Conservation (phyloP, 2,797 vertebrate species). For the Oreochromis mossambicus region DNA sequence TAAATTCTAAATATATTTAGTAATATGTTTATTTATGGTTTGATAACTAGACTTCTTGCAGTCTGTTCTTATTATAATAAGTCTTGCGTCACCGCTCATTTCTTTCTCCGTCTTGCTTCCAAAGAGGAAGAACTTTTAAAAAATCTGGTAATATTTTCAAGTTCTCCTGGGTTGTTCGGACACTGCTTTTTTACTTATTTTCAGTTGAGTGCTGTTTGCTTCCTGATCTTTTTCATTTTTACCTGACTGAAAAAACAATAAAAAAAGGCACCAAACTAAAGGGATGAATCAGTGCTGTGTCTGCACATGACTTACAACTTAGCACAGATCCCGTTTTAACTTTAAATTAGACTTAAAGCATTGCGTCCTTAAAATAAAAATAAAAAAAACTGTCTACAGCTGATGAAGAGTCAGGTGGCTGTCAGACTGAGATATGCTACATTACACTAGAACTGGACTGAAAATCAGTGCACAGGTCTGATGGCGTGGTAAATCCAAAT, state of each 20-base stretch:
- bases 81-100: not conserved
- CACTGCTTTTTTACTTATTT: not conserved
- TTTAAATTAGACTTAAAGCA: no score
- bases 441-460: not conserved
- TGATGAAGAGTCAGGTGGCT: no score
- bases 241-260: not conserved
- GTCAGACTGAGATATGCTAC: no score
- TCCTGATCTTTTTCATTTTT: not conserved
- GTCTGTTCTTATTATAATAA: not conserved
- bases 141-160: not conserved
- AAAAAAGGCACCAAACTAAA: no score
- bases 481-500: no score
- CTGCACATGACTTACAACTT: no score
- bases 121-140: not conserved
- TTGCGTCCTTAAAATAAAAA: no score
- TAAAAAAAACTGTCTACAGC: no score
- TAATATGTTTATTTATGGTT: not conserved
- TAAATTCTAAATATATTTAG: not conserved
- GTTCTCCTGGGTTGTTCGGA: not conserved
- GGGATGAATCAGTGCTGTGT: no score
- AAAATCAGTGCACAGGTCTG: not conserved
- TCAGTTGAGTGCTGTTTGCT: not conserved
- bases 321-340: no score
- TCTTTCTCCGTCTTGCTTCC: not conserved
- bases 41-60: not conserved